Conservation (phyloP, 1,140 invertebrate species). For the Gryllus bimaculatus region DNA sequence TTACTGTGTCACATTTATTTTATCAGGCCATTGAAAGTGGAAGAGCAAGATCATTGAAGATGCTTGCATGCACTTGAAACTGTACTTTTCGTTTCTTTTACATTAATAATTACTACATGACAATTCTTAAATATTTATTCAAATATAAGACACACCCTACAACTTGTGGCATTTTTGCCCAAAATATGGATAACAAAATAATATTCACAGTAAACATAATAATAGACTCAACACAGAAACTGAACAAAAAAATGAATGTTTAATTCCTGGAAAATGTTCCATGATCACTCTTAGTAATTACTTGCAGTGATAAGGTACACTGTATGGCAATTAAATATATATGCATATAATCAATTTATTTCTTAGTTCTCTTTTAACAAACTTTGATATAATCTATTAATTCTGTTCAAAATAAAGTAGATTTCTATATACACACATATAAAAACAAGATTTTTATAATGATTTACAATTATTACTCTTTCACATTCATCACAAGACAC, state of each 20-base stretch:
- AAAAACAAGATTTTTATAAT: neutral
- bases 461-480: constrained; percentile 1
- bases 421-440: constrained; percentile 6
- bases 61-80: neutral
- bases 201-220: neutral
- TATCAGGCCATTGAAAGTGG: no score
- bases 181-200: constrained; percentile 1
- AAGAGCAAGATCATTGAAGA: no score
- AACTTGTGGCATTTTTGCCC: neutral
- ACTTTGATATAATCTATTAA: neutral
- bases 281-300: neutral
- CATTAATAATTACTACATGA: neutral
- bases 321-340: constrained; percentile 2
- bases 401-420: constrained; percentile 5
- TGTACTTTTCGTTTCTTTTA: neutral
- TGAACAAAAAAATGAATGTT: neutral
- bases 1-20: no score
- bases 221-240: neutral
- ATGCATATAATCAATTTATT: constrained; percentile 1
- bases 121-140: constrained; percentile 2
- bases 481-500: constrained; percentile 4
- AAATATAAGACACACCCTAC: constrained; percentile 4
- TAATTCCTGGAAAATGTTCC: neutral
- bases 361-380: neutral
- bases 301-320: neutral